These are phyloP conservation scores for Hippopotamyrus pictus DNA, from an alignment of 2,797 vertebrate species.

Conservation along the genomic window DNA sequence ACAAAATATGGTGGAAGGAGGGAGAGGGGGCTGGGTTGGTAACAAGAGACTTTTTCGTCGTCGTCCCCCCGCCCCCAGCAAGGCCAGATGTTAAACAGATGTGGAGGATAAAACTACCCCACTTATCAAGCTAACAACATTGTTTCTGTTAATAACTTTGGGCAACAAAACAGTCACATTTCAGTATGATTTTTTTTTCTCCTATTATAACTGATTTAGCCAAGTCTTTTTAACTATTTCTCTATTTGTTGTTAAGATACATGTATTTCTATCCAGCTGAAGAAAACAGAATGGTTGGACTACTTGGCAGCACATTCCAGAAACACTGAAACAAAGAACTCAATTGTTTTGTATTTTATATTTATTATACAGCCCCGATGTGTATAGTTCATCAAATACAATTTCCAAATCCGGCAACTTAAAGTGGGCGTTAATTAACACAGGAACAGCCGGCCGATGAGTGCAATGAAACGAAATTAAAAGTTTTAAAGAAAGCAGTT, in stretches of 20 bases:
- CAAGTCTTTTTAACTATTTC: not conserved
- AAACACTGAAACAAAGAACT: not conserved
- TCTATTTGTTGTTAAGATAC: not conserved
- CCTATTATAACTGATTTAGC: not conserved
- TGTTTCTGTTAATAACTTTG: not conserved
- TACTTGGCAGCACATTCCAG: not conserved
- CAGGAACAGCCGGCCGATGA: not conserved
- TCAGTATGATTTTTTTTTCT: not conserved
- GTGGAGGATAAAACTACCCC: not conserved
- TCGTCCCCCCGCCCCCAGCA: not conserved
- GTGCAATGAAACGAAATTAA: not conserved
- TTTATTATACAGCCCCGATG: not conserved
- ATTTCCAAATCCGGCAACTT: not conserved
- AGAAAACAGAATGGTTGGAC: not conserved
- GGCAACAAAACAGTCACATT: not conserved
- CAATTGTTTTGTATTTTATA: not conserved
- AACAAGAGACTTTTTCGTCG: not conserved
- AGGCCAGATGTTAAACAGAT: slow-evolving; percentile 18
- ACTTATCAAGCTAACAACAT: not conserved
- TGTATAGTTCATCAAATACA: not conserved
- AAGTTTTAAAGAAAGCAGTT: not conserved
- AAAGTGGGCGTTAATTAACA: not conserved
- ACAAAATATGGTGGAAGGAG: not conserved
- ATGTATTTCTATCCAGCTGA: not conserved
- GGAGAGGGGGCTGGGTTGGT: not conserved